Evolutionary conservation across 2,888 invertebrate species (phyloP).

Genomic region (Dysmachus trigonus): DNA sequence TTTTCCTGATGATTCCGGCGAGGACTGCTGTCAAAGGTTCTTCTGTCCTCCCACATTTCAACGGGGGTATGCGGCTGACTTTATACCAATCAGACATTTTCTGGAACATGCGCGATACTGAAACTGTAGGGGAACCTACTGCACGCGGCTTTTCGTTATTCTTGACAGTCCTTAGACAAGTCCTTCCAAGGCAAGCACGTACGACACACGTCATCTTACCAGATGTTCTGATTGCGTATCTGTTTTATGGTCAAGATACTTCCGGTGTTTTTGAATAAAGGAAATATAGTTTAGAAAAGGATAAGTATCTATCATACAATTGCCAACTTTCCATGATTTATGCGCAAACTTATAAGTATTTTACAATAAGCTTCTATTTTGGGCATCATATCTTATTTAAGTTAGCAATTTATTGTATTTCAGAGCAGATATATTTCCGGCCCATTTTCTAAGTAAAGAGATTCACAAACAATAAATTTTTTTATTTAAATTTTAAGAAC

Average conservation of each 20-base stretch:
- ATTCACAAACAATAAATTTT: too few relatives aligned
- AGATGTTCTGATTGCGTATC: not conserved
- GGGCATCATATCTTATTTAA: not conserved
- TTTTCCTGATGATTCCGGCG: constrained; percentile 30
- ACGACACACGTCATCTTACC: not conserved
- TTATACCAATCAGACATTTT: constrained; percentile 16
- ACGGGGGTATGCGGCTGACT: not conserved
- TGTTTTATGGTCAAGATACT: not conserved
- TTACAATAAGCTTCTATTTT: not conserved
- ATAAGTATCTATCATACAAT: not conserved
- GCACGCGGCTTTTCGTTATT: not conserved
- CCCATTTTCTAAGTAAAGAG: too few relatives aligned
- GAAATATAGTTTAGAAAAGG: not conserved
- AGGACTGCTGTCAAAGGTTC: constrained; percentile 23
- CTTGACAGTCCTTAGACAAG: not conserved
- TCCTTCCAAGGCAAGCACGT: not conserved
- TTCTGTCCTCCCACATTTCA: constrained; percentile 5
- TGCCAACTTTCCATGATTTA: not conserved
- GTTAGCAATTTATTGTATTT: not conserved
- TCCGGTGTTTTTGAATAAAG: not conserved
- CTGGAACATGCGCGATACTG: not conserved
- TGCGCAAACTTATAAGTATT: not conserved
- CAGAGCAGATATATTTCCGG: not conserved
- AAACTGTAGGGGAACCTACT: not conserved
- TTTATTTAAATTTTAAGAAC: too few relatives aligned